Base-by-base conservation (phyloP, 2,797 vertebrate species). In the Cottoperca gobio region DNA sequence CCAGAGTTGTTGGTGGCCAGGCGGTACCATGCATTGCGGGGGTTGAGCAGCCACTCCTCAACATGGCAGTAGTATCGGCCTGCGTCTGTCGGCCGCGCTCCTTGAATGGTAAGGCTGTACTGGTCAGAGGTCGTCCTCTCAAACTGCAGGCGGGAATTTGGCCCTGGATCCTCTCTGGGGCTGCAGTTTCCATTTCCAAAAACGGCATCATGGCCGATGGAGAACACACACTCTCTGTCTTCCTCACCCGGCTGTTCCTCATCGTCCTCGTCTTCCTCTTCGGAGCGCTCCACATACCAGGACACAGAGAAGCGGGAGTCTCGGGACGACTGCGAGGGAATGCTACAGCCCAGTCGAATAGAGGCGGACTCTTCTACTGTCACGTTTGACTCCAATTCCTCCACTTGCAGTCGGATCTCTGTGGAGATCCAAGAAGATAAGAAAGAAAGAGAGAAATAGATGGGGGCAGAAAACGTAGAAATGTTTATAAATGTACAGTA, bases 1-100 rank as follows among this genome's bases (percentile, higher is more conserved):
- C 96, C 96, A 0, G 98, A 97, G 75, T 98, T 96, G 84, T 97
- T 98, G 83, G 97, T 95, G 0, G 97, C 95, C 75, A 99, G 94
- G 37, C 94, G 96, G 88, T 99, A 99, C 98, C 98, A 99, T 0
- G 94, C 85, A 0, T 96, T 97, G 0, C 95, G 95, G 1, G 98
- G 97, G 84, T 96, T 96, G 0, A 95, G 95, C 31, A 99, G 93
- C 98, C 98, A 99, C 86, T 99, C 98, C 90, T 98, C 97, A 17
- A 99, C 97, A 0, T 73, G 96, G 80, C 98, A 99, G 2, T 96
- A 97, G 91, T 99, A 99, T 65, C 96, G 96, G 2, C 98, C 98
- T 0, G 95, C 91, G 66, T 99, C 98, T 0, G 82, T 90, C 0
- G 93, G 76, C 1, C 91, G 90, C 0, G 96, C 96, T 31, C 91